Evolutionary conservation across 1,140 invertebrate species (phyloP).

Genomic region (Caenorhabditis elegans): WBcel235 BX284603.4:3871001-3871500

Average conservation of each 20-base stretch:
- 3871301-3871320: slow-evolving; percentile 88
- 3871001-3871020: slow-evolving; percentile 81
- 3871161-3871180: slow-evolving; percentile 83
- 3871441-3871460: slow-evolving; percentile 80
- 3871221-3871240: slow-evolving; percentile 95
- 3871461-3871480: slow-evolving; percentile 97
- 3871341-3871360: slow-evolving; percentile 87
- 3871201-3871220: slow-evolving; percentile 89
- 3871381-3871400: slow-evolving; percentile 86
- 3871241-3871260: slow-evolving; percentile 83
- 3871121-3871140: slow-evolving; percentile 86
- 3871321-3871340: slow-evolving; percentile 91
- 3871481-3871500: slow-evolving; percentile 90
- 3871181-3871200: slow-evolving; percentile 70
- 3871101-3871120: slow-evolving; percentile 77
- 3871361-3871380: slow-evolving; percentile 87
- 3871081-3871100: slow-evolving; percentile 67
- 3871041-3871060: slow-evolving; percentile 92
- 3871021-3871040: slow-evolving; percentile 96
- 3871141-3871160: slow-evolving; percentile 91
- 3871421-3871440: slow-evolving; percentile 88
- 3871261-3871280: slow-evolving; percentile 88
- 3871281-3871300: slow-evolving; percentile 86
- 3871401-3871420: slow-evolving; percentile 93
- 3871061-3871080: slow-evolving; percentile 66